Conservation (phyloP, 2,888 invertebrate genomes). For the Cosmia trapezina region DNA sequence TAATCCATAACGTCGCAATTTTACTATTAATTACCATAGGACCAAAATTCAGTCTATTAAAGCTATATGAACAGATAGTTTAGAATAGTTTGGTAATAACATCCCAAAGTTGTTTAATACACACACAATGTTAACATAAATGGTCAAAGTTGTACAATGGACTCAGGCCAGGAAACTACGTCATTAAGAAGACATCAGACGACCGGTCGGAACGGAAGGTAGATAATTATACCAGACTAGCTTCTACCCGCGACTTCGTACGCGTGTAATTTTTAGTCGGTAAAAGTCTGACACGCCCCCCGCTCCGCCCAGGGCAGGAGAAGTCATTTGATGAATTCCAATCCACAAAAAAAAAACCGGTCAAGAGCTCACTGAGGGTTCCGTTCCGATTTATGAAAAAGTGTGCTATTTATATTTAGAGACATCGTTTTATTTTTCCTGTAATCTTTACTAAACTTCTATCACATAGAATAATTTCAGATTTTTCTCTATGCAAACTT, state of each 20-base stretch:
- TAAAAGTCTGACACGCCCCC: too few species aligned
- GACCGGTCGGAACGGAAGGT: background rate
- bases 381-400: too few species aligned
- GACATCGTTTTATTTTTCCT: too few species aligned
- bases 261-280: background rate
- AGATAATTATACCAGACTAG: background rate
- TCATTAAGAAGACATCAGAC: background rate
- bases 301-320: too few species aligned
- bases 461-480: too few species aligned
- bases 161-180: background rate
- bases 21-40: background rate
- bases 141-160: constrained; percentile 26
- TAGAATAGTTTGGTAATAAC: constrained; percentile 4
- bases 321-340: too few species aligned
- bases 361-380: too few species aligned
- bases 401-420: too few species aligned
- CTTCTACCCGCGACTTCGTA: background rate
- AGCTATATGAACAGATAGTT: constrained; percentile 16
- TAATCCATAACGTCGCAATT: background rate
- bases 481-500: too few species aligned
- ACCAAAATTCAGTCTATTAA: background rate
- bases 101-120: constrained; percentile 8
- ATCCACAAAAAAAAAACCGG: too few species aligned
- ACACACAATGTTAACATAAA: constrained; percentile 25
- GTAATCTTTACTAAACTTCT: too few species aligned